Evolutionary conservation across 2,888 invertebrate genomes (phyloP).

Genomic region (Drosophila mimica): DNA sequence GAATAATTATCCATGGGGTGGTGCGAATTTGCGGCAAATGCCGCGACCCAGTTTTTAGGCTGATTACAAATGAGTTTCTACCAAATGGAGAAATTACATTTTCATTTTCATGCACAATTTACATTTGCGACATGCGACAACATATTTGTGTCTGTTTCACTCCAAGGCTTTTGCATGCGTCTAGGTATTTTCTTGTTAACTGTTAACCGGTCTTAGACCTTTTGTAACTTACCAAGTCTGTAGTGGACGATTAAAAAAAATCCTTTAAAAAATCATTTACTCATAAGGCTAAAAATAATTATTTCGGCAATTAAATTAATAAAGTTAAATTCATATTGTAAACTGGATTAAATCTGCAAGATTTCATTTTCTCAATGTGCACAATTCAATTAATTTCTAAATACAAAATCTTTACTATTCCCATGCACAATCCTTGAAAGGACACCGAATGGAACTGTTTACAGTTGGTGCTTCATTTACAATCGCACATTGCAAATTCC

Average conservation of each 20-base stretch:
- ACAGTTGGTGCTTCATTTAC: background rate
- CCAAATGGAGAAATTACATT: conserved; percentile 1
- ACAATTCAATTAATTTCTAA: background rate
- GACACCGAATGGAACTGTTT: background rate
- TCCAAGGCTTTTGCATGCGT: background rate
- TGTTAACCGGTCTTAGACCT: background rate
- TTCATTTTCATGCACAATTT: conserved; percentile 3
- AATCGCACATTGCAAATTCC: conserved; percentile 4
- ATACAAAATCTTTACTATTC: background rate
- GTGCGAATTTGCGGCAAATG: conserved; percentile 33
- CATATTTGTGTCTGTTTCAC: background rate
- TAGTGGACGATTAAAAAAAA: background rate
- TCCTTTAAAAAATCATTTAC: background rate
- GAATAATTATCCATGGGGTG: conserved; percentile 70
- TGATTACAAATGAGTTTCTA: conserved; percentile 23
- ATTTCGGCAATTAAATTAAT: background rate
- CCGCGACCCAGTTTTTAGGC: conserved; percentile 47
- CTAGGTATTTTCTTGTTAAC: background rate
- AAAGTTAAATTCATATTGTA: background rate
- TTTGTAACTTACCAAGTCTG: background rate
- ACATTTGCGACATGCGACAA: background rate
- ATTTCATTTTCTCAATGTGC: no score
- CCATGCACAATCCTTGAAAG: background rate
- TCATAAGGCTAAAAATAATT: background rate
- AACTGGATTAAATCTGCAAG: background rate